Base-by-base conservation (phyloP, 2,113 vertebrate species). In the Leptodactylus fuscus region DNA sequence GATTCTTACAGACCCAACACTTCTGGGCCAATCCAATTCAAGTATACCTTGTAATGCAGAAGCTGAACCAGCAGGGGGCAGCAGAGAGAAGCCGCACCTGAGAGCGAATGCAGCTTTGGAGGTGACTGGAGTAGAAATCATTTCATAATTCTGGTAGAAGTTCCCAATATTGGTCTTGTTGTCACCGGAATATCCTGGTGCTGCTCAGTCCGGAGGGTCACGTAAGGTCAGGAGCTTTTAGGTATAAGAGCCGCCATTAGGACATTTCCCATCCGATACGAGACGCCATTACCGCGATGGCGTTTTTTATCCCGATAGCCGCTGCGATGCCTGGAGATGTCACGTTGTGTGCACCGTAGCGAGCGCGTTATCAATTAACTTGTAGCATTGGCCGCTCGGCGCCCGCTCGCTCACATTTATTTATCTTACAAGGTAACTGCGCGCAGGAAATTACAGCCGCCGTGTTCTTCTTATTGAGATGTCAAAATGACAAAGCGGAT, bases 381-480 rank as follows among this genome's bases (percentile, higher is more conserved):
- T 34, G 74, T 34, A 55, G 27, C 10, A 3, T 38, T n/a, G 27
- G 48, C 49, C 32, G 48, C 24, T 18, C 32, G 16, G 24, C 18
- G 51, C n/a, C n/a, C 53, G 49, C 38, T 80, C 77, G 34, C 34
- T 44, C 55, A 44, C 22, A 58, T 62, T 62, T 62, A 80, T 80
- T 58, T 58, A 80, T 62, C 77, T 44, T 62, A 80, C 77, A 62
- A 58, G 51, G 76, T 24, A 79, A 58, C 51, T n/a, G 51, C 4
- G 76, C 34, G 22, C 32, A 79, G 76, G 76, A 79, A 79, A 79
- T 79, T 79, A 60, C 51, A 62, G 34, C 34, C n/a, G n/a, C 53
- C 55, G 22, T 80, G 77, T 80, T 62, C n/a, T 80, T 80, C 53
- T 60, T 80, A 60, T 80, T 62, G 53, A 80, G 77, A 80, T 80